These are phyloP conservation scores for Glyptemys insculpta DNA, from an alignment of 2,797 vertebrate species.

Conservation along the genomic window DNA sequence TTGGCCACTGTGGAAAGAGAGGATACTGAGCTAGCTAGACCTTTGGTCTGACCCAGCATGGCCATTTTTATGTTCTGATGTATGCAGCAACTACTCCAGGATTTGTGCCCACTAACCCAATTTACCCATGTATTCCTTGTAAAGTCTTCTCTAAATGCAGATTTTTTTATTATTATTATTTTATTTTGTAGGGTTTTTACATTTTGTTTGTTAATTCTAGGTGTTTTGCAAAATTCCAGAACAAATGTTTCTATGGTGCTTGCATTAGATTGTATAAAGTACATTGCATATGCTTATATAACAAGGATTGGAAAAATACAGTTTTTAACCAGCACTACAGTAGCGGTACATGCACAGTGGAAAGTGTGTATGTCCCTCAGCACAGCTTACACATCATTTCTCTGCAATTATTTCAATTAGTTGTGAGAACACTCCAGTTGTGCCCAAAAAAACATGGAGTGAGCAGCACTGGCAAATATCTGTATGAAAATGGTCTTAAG, in stretches of 20 bases:
- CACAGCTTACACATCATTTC: background rate
- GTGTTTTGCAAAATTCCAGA: background rate
- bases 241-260: background rate
- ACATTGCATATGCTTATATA: background rate
- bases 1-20: too few relatives aligned
- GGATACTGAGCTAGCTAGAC: too few relatives aligned
- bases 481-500: background rate
- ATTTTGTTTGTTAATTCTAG: background rate
- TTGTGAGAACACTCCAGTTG: background rate
- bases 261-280: background rate
- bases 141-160: too few relatives aligned
- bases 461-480: background rate
- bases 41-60: too few relatives aligned
- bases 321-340: background rate
- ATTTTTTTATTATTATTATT: too few relatives aligned
- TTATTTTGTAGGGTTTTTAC: background rate
- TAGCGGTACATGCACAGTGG: too few relatives aligned
- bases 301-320: background rate
- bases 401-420: background rate
- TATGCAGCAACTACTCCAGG: too few relatives aligned
- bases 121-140: too few relatives aligned
- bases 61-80: too few relatives aligned
- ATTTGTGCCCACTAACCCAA: too few relatives aligned
- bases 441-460: background rate
- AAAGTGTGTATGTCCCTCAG: background rate